Conservation (phyloP, 2,113 vertebrate genomes). For the Dipodomys stephensi region DNA sequence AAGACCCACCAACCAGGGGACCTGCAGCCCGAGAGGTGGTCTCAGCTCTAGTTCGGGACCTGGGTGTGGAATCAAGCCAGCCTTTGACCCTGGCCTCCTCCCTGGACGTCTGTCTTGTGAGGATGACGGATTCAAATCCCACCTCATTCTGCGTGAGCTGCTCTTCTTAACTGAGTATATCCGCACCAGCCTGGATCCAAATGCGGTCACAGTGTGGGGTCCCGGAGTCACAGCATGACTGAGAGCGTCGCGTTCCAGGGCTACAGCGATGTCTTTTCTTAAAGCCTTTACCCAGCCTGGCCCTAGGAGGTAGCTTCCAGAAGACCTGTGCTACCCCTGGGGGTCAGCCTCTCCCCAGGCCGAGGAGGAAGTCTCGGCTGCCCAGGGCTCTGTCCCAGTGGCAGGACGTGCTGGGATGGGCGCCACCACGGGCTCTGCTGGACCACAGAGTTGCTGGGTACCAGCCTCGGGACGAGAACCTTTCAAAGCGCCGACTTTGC, state of each 20-base stretch:
- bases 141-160: accelerated
- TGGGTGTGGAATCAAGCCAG: not conserved
- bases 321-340: accelerated
- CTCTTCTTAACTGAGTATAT: accelerated
- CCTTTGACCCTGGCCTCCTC: not conserved
- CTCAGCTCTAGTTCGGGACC: too few species aligned
- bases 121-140: not conserved
- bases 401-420: not conserved
- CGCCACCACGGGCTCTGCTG: not conserved
- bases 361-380: not conserved
- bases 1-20: not conserved
- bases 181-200: not conserved
- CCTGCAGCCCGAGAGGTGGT: not conserved
- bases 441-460: not conserved
- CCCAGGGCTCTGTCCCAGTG: not conserved
- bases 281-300: not conserved
- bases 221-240: not conserved
- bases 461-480: not conserved
- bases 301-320: not conserved
- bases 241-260: not conserved
- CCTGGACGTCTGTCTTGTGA: not conserved
- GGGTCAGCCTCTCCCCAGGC: too few species aligned
- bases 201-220: not conserved
- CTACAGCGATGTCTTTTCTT: not conserved
- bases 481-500: too few species aligned